phyloP scores from a whole-genome alignment of 2,888 invertebrate genomes.

The Campaea margaritaria region DNA sequence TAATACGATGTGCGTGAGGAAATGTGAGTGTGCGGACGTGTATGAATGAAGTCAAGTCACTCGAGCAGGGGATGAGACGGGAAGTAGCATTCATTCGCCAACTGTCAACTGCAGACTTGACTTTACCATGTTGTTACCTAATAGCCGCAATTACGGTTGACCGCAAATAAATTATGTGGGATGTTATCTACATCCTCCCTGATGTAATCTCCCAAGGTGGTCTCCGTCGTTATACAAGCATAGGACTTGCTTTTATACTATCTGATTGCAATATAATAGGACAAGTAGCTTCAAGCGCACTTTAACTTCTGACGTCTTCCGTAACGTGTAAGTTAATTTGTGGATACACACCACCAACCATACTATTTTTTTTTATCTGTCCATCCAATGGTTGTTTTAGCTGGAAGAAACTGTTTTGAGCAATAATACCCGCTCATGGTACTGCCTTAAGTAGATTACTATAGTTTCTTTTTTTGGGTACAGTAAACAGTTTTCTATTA shows the following conservation, averaged over 20 bases:
- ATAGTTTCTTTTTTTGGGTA: too few species aligned
- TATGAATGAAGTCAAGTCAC: constrained; percentile 1
- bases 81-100: constrained; percentile 64
- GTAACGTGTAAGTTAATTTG: constrained; percentile 7
- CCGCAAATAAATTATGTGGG: constrained; percentile 44
- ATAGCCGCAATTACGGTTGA: constrained; percentile 40
- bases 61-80: constrained; percentile 43
- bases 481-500: too few species aligned
- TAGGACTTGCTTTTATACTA: constrained; percentile 24
- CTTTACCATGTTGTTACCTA: constrained; percentile 39
- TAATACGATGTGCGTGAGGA: constrained; percentile 1
- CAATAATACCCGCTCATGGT: too few species aligned
- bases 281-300: constrained; percentile 20
- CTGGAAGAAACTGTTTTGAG: too few species aligned
- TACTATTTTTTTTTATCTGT: too few species aligned
- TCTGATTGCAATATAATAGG: constrained; percentile 32
- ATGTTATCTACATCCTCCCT: constrained; percentile 46
- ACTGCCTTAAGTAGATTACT: too few species aligned
- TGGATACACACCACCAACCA: background rate
- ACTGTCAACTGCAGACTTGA: constrained; percentile 50
- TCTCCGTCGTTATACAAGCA: constrained; percentile 33
- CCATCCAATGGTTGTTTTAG: too few species aligned
- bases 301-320: constrained; percentile 14
- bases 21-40: background rate
- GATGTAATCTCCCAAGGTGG: constrained; percentile 41